Evolutionary conservation across 2,888 invertebrate genomes (phyloP).

Genomic region (Lycophotia porphyrea): DNA sequence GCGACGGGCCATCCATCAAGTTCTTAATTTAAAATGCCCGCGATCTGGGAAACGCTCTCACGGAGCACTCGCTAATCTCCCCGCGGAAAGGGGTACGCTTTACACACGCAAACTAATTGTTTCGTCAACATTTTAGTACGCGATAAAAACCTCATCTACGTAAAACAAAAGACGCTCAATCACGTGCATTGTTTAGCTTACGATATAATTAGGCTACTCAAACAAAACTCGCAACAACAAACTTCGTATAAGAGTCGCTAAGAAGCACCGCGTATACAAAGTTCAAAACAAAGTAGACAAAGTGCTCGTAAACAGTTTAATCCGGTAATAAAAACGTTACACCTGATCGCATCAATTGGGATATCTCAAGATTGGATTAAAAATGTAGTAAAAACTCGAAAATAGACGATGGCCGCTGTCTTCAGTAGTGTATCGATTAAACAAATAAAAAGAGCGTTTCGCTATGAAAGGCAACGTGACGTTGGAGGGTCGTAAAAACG

Average conservation of each 20-base stretch:
- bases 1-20: slow-evolving; percentile 88
- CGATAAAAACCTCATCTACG: slow-evolving; percentile 74
- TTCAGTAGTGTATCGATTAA: slow-evolving; percentile 89
- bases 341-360: slow-evolving; percentile 86
- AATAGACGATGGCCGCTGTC: slow-evolving; percentile 85
- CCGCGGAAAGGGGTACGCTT: slow-evolving; percentile 79
- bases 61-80: slow-evolving; percentile 84
- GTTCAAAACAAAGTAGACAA: slow-evolving; percentile 85
- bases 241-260: slow-evolving; percentile 76
- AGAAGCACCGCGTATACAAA: slow-evolving; percentile 78
- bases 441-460: slow-evolving; percentile 89
- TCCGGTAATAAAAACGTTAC: slow-evolving; percentile 87
- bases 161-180: slow-evolving; percentile 72
- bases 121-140: slow-evolving; percentile 78
- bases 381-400: slow-evolving; percentile 83
- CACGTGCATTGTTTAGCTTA: slow-evolving; percentile 70
- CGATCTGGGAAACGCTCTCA: slow-evolving; percentile 85
- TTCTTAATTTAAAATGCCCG: slow-evolving; percentile 89
- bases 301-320: slow-evolving; percentile 88
- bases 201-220: slow-evolving; percentile 77
- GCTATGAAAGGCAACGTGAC: slow-evolving; percentile 88
- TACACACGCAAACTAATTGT: slow-evolving; percentile 80
- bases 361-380: slow-evolving; percentile 82
- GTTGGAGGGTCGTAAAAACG: slow-evolving; percentile 88
- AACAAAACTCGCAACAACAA: slow-evolving; percentile 74